phyloP scores from a whole-genome alignment of 1,140 invertebrate species.

The Hesperophylax magnus region DNA sequence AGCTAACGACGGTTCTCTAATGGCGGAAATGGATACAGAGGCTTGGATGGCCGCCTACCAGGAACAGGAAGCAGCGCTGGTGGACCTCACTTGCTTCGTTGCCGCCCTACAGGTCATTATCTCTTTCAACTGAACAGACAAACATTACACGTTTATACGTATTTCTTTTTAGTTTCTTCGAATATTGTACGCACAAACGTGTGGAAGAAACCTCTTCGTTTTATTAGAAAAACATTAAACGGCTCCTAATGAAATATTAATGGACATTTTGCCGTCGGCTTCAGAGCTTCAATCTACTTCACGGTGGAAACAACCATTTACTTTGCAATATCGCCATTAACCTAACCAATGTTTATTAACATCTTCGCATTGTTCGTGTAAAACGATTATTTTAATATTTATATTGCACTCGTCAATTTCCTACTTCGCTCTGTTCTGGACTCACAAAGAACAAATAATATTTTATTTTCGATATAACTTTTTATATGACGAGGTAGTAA shows the following conservation, averaged over 20 bases:
- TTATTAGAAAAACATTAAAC: conserved; percentile 6
- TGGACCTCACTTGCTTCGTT: conserved; percentile 46
- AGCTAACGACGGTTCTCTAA: conserved; percentile 16
- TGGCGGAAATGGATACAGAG: conserved; percentile 33
- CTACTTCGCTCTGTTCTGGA: background rate
- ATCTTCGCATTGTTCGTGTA: background rate
- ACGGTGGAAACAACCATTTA: background rate
- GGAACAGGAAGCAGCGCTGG: conserved; percentile 46
- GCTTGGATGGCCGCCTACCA: conserved; percentile 28
- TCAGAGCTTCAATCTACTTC: background rate
- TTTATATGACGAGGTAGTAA: too few species aligned
- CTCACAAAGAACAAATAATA: too few species aligned
- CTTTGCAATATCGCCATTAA: conserved; percentile 9
- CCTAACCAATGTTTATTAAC: background rate
- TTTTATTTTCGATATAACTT: too few species aligned
- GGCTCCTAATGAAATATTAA: conserved; percentile 15
- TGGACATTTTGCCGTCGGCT: background rate
- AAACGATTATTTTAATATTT: background rate
- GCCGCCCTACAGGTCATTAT: conserved; percentile 52
- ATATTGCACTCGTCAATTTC: conserved; percentile 3
- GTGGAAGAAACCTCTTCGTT: background rate
- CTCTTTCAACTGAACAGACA: background rate
- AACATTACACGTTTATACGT: too few species aligned
- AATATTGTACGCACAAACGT: too few species aligned
- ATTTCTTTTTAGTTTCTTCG: too few species aligned